A percentile compares a stretch with the other conserved stretches of the same genome.
Evolutionary conservation across 1,140 invertebrate genomes (phyloP).

Genomic region (Hylaeus anthracinus): DNA sequence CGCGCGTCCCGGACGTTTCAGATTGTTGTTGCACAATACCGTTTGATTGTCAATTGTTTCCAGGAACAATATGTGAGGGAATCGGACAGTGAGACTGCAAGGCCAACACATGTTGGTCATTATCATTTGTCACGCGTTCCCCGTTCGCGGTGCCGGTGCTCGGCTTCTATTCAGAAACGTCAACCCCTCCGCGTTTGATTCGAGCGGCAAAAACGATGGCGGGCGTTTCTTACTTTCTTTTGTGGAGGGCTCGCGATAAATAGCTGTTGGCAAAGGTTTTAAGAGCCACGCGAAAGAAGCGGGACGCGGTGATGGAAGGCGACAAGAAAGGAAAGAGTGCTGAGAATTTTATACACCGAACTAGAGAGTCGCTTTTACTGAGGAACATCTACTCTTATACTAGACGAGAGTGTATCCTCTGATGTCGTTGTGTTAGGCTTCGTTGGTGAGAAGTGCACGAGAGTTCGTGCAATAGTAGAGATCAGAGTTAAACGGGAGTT

Average conservation of each 20-base stretch:
- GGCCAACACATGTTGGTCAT: not conserved
- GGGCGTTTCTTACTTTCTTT: conserved; percentile 18
- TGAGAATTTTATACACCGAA: conserved; percentile 28
- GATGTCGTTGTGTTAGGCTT: too few relatives aligned
- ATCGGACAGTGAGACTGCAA: not conserved
- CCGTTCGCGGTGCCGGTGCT: not conserved
- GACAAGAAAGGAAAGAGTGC: not conserved
- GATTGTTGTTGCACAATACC: not conserved
- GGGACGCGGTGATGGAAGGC: not conserved
- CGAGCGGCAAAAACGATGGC: not conserved
- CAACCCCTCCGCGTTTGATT: conserved; percentile 4
- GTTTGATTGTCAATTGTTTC: conserved; percentile 2
- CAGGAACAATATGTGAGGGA: not conserved
- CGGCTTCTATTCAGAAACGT: conserved; percentile 12
- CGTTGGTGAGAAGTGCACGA: too few relatives aligned
- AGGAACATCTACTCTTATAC: not conserved
- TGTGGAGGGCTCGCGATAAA: conserved; percentile 31
- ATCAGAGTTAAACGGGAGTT: too few relatives aligned
- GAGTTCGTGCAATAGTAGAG: too few relatives aligned
- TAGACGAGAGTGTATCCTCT: too few relatives aligned
- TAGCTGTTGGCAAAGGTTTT: conserved; percentile 48
- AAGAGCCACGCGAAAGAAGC: conserved; percentile 4
- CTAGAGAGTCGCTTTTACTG: not conserved
- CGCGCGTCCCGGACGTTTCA: too few relatives aligned
- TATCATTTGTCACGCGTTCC: conserved; percentile 16